Percentiles rank a stretch among this genome's conserved stretches.
Conservation (phyloP, 2,797 vertebrate species). For the Myoxocephalus aenaeus region DNA sequence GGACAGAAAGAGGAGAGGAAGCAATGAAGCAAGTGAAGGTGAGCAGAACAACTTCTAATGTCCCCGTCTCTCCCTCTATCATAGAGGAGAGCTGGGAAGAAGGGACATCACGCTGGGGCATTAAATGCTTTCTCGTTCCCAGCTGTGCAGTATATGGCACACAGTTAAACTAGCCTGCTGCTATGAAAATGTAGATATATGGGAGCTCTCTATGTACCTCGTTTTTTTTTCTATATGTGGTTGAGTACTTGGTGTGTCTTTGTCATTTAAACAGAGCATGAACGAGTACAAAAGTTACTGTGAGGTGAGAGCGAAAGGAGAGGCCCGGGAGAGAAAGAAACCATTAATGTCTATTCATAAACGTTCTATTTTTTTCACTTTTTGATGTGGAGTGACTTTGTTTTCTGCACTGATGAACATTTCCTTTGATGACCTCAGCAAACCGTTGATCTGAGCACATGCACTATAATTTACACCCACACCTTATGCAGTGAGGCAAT, state of each 20-base stretch:
- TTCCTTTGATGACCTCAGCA: neutral
- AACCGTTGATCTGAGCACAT: neutral
- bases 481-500: neutral
- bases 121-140: constrained; percentile 75
- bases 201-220: constrained; percentile 11
- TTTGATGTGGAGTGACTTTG: neutral
- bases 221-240: constrained; percentile 24
- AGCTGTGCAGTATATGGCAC: constrained; percentile 61
- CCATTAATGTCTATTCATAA: constrained; percentile 2
- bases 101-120: constrained; percentile 64
- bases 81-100: constrained; percentile 34
- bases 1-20: constrained; percentile 13
- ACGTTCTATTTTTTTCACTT: neutral
- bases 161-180: constrained; percentile 56
- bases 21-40: constrained; percentile 11
- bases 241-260: constrained; percentile 28
- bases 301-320: constrained; percentile 5
- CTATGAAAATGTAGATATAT: constrained; percentile 47
- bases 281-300: constrained; percentile 2
- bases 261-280: constrained; percentile 43
- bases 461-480: neutral
- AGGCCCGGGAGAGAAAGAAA: neutral
- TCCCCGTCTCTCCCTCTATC: constrained; percentile 41
- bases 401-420: neutral
- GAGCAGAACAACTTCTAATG: constrained; percentile 22